Percentiles rank a stretch among this genome's conserved stretches.
Conservation (phyloP, 2,113 vertebrate species). For the Hymenochirus boettgeri region DNA sequence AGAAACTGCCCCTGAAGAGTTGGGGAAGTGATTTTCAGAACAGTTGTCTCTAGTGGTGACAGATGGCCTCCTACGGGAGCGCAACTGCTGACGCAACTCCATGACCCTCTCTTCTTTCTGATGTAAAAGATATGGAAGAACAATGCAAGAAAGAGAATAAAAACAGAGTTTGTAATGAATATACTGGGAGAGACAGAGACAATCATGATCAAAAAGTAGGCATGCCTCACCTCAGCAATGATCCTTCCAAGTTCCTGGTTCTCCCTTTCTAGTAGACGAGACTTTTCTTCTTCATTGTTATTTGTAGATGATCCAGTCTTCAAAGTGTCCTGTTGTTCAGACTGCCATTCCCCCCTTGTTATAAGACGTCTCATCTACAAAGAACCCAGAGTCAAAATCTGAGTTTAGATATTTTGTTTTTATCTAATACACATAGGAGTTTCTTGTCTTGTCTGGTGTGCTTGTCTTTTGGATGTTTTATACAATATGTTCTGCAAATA, state of each 20-base stretch:
- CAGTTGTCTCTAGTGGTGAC: conserved; percentile 62
- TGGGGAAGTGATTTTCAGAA: conserved; percentile 69
- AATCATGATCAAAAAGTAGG: neutral
- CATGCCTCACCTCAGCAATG: conserved; percentile 78
- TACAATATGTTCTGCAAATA: no score
- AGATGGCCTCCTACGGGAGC: conserved; percentile 74
- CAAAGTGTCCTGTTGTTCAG: conserved; percentile 93
- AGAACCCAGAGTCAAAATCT: no score
- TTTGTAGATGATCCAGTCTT: conserved; percentile 93
- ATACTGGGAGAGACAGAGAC: neutral
- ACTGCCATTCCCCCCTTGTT: conserved; percentile 94
- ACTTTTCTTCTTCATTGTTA: conserved; percentile 95
- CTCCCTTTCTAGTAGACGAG: conserved; percentile 85
- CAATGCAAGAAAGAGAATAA: neutral
- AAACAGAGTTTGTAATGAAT: neutral
- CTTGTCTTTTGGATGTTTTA: no score
- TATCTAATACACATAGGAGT: no score
- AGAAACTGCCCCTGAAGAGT: conserved; percentile 53
- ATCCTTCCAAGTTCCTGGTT: conserved; percentile 92
- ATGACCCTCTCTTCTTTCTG: conserved; percentile 90
- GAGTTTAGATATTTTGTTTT: no score
- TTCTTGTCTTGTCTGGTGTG: no score
- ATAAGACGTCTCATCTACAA: conserved; percentile 86
- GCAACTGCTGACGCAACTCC: conserved; percentile 80
- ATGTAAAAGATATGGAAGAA: conserved; percentile 15